These are phyloP conservation scores for Semotilus atromaculatus DNA, from an alignment of 2,797 vertebrate genomes.

Conservation along the genomic window DNA sequence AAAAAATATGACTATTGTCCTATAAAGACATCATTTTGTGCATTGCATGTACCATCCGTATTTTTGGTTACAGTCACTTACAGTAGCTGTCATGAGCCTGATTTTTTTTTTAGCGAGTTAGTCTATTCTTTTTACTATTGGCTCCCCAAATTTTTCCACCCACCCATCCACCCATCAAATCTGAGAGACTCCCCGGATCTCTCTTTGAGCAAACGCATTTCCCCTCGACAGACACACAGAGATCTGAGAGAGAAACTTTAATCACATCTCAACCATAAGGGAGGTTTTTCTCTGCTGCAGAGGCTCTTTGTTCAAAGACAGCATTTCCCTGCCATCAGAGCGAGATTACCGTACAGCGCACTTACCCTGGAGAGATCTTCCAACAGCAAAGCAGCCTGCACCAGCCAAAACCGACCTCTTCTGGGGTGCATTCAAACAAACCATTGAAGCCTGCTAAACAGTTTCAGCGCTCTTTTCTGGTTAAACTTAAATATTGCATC, in stretches of 20 bases:
- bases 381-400: slow-evolving; percentile 43
- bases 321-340: slow-evolving; percentile 72
- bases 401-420: slow-evolving; percentile 46
- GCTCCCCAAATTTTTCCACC: neutral
- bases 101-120: slow-evolving; percentile 65
- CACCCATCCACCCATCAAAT: slow-evolving; percentile 35
- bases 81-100: slow-evolving; percentile 61
- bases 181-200: slow-evolving; percentile 60
- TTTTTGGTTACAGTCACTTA: slow-evolving; percentile 27
- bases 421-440: slow-evolving; percentile 48
- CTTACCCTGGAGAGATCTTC: slow-evolving; percentile 48
- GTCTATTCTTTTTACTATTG: slow-evolving; percentile 51
- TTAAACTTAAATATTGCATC: slow-evolving; percentile 42
- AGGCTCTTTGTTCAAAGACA: slow-evolving; percentile 77
- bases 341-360: slow-evolving; percentile 66
- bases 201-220: slow-evolving; percentile 75
- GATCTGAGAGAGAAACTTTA: slow-evolving; percentile 76
- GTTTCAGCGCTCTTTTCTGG: slow-evolving; percentile 28
- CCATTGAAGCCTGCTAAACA: slow-evolving; percentile 46
- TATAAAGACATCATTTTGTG: neutral
- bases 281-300: slow-evolving; percentile 70
- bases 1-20: slow-evolving; percentile 14
- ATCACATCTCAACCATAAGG: slow-evolving; percentile 75
- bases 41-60: neutral
- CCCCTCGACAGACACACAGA: slow-evolving; percentile 70